Conservation (phyloP, 2,113 vertebrate species). For the Eolophus roseicapilla region DNA sequence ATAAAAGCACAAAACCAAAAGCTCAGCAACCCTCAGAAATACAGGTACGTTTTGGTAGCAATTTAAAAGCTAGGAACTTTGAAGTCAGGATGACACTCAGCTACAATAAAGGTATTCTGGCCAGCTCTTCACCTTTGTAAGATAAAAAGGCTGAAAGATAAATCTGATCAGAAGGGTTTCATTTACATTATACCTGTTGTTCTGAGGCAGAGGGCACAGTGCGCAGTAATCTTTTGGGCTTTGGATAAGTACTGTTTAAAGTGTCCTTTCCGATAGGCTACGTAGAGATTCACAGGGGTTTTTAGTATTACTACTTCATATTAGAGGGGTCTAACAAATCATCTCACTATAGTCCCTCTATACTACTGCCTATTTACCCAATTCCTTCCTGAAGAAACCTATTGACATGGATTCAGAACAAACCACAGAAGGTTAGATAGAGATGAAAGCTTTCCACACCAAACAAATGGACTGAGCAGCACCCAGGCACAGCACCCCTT, state of each 20-base stretch:
- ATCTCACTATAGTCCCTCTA: neutral
- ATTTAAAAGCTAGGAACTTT: neutral
- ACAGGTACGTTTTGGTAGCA: neutral
- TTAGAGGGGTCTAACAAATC: neutral
- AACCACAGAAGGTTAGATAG: neutral
- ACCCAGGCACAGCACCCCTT: neutral
- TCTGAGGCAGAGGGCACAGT: neutral
- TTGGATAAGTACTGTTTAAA: neutral
- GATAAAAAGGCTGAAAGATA: neutral
- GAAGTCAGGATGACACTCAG: neutral
- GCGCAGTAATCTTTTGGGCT: neutral
- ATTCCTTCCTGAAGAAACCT: neutral
- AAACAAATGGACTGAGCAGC: neutral
- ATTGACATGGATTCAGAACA: neutral
- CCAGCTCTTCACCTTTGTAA: neutral
- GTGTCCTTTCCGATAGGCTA: neutral
- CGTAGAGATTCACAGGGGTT: rapidly evolving
- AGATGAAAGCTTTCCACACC: neutral
- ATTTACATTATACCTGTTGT: neutral
- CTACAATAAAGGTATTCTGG: neutral
- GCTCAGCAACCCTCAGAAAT: neutral
- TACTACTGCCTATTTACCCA: neutral
- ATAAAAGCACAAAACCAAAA: neutral
- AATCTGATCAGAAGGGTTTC: neutral
- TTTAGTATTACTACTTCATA: neutral